Evolutionary conservation across 2,113 vertebrate genomes (phyloP), one percentile per base, ranked within the genome.

Genomic region (Antechinus flavipes): DNA sequence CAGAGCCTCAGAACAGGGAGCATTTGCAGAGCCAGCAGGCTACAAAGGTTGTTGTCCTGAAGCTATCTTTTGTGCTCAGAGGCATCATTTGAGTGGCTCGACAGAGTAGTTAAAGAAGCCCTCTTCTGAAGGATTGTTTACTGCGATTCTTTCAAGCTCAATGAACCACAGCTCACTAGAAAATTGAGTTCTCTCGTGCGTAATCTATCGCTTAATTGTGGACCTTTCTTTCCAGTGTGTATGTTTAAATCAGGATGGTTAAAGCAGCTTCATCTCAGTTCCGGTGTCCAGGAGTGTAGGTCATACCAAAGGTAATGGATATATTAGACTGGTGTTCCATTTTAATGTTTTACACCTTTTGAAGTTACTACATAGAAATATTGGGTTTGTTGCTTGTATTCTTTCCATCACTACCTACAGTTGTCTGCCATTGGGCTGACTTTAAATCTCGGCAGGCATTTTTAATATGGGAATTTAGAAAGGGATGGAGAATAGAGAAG

Each of bases 301-400:
- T 95, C 61, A 68, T 96, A 97, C 94, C 92, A 52, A 49, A 61
- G 94, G 96, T 96, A 96, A 97, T 96, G 94, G 94, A 91, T 90
- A 96, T 96, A 96, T 91, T 93, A 95, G 95, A 93, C 0, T 9
- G 93, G 84, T 50, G 94, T 96, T n/a, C 95, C 94, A 90, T 94
- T 3, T 95, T 96, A 94, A 92, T 96, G 95, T 94, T 49, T 76
- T n/a, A 26, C 90, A 93, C 61, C 93, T 93, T 91, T 55, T 84
- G 96, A 94, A 96, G 94, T 92, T 7, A 46, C 91, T 7, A 46
- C 91, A 16, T 3, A 56, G 25, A 22, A 93, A 19, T 95, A 94
- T 90, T 14, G 24, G 22, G 93, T 94, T 93, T 93, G 25, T 84
- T 95, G 94, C 91, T 93, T 25, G 27, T 91, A 94, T 93, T 94